phyloP scores from a whole-genome alignment of 1,140 invertebrate species.

The Apis dorsata region DNA sequence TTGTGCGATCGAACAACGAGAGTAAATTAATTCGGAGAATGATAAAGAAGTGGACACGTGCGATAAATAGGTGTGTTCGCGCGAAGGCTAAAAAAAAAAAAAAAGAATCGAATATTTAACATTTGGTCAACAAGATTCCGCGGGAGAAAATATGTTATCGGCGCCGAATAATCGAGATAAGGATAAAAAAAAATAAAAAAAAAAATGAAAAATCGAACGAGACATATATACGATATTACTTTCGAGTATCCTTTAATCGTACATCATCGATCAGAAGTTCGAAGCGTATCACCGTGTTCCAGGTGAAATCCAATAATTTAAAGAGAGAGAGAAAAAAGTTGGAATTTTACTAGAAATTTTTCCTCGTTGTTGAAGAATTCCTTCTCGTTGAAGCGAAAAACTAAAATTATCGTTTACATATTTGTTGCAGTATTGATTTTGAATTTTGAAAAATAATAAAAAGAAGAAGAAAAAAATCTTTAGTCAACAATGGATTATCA shows the following conservation, averaged over 20 bases:
- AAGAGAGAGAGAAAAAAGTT: too few species aligned
- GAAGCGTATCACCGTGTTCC: too few species aligned
- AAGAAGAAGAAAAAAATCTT: too few species aligned
- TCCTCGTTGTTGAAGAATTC: too few species aligned
- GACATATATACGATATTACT: neutral
- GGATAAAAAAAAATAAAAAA: neutral
- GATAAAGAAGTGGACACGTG: slow-evolving; percentile 34
- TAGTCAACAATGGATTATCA: too few species aligned
- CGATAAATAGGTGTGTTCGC: slow-evolving; percentile 39
- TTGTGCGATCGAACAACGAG: slow-evolving; percentile 13
- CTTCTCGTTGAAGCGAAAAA: too few species aligned
- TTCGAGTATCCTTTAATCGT: neutral
- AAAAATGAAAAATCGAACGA: neutral
- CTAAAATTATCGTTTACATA: too few species aligned
- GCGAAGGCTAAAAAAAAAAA: slow-evolving; percentile 12
- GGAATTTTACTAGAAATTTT: too few species aligned
- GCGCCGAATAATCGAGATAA: neutral
- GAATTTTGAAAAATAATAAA: too few species aligned
- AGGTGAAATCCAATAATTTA: too few species aligned
- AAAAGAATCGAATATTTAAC: neutral
- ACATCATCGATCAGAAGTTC: too few species aligned
- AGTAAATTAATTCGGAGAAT: slow-evolving; percentile 30
- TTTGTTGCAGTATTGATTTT: too few species aligned
- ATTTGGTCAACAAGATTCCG: neutral
- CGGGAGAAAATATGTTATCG: neutral